Evolutionary conservation across 2,888 invertebrate species (phyloP).

Genomic region (Yponomeuta evonymella): DNA sequence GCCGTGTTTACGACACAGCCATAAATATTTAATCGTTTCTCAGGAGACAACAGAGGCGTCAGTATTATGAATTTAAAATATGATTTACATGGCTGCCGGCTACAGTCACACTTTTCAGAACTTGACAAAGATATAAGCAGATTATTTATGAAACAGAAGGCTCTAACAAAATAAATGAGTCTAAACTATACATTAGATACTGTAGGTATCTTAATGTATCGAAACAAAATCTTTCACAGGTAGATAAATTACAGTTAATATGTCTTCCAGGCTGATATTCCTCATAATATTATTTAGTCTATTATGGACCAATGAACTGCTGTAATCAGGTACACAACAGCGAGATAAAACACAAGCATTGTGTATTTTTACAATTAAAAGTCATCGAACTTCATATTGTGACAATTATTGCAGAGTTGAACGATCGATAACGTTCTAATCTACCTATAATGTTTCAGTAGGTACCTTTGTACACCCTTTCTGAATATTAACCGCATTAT

Average conservation of each 20-base stretch:
- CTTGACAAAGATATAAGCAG: no score
- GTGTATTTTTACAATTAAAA: background rate
- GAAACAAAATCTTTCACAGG: no score
- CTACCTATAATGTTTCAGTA: background rate
- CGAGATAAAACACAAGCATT: background rate
- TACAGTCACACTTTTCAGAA: no score
- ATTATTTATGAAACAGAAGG: no score
- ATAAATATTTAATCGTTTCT: conserved; percentile 63
- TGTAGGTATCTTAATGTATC: no score
- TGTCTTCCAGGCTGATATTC: no score
- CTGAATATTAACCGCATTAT: background rate
- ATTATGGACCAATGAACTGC: background rate
- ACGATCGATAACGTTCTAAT: background rate
- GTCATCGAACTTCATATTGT: background rate
- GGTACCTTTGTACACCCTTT: background rate
- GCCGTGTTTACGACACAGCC: conserved; percentile 34
- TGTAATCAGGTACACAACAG: background rate
- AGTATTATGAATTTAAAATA: conserved; percentile 56
- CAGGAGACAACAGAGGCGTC: conserved; percentile 23
- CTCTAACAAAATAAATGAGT: no score
- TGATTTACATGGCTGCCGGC: conserved; percentile 40
- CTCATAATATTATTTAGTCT: background rate
- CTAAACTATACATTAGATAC: no score
- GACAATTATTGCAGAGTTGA: background rate
- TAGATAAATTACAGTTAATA: no score